Evolutionary conservation across 2,113 vertebrate genomes (phyloP), one percentile per base, ranked within the genome.

Genomic region (Pseudopipra pipra): DNA sequence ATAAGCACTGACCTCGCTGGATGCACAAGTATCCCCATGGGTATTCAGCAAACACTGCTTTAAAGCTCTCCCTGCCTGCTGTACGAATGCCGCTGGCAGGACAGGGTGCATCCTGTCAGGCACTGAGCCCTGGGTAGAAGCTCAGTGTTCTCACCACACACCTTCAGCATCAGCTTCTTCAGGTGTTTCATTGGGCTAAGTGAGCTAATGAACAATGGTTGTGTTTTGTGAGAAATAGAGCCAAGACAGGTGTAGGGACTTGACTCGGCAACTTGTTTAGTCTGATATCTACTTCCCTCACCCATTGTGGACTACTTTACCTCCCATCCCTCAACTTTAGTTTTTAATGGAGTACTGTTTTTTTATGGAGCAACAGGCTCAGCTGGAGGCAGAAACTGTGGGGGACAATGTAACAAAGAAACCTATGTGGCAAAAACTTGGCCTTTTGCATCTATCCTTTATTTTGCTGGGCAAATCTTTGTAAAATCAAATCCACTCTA

Each of bases 401-500:
- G 51, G 51, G 77, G 11, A 68, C 54, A 82, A 67, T 0, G 0
- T 52, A 71, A 86, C 41, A 4, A 17, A 90, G 52, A 89, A 84
- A 67, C 24, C 8, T 8, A 6, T 49, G 37, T 70, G 51, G n/a
- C 62, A 92, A 86, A 87, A 72, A 14, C 11, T 78, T 87, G 44
- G 41, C n/a, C 44, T 85, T 86, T 85, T 85, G 33, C 20, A 80
- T 73, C 25, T 74, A 10, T 54, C 19, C 46, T 65, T 47, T 62
- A 23, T 62, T 89, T 78, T 66, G 7, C 61, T 70, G 30, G 19
- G 62, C 21, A 80, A 58, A 80, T 85, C 23, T 77, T 58, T 88
- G 11, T 85, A 77, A 93, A 73, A 89, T 71, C 67, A 74, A 93
- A 93, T 76, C 33, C 66, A 73, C 24, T 74, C n/a, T 59, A 74